Evolutionary conservation across 1,140 invertebrate genomes (phyloP), one percentile per base, ranked within the genome.

Genomic region (Mizuhopecten yessoensis): DNA sequence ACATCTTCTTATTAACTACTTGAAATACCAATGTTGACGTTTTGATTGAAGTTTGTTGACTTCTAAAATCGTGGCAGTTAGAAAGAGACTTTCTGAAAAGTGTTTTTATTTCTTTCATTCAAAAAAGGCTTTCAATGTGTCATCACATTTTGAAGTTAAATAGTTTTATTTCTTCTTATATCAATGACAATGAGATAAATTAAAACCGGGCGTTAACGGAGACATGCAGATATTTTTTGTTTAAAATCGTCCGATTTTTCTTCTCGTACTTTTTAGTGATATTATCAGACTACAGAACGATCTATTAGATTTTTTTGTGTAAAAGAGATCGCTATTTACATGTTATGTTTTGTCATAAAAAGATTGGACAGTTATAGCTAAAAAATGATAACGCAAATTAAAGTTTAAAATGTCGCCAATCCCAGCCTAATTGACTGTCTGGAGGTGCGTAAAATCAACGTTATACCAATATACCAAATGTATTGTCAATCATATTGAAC

Each of bases 1-100:
- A 75, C 57, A 75, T 75, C 57, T 75, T 75, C 57, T 75, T 75
- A 75, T 75, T 75, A 75, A 75, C 57, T 29, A 29, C 29, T 75
- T 75, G 57, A 5, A 75, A 75, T 75, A 75, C 5, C 23, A 75
- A 75, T 29, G 57, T 75, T 75, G 57, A 75, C 57, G n/a, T 75
- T 75, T 75, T 75, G 57, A 75, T 75, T 75, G 23, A 75, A 75
- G 57, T 75, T 5, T 75, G n/a, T 75, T 75, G 57, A 75, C 57
- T 29, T 29, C 57, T n/a, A 75, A n/a, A 75, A 75, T 75, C 11
- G 57, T 75, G 57, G n/a, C n/a, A 75, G 23, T 17, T 29, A 75
- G 57, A 15, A 23, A 57, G 45, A 57, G 2, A 75, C 57, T 29
- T 3, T 7, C n/a, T 29, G 5, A 75, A 75, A n/a, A 29, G 23